A percentile compares a stretch with the other conserved stretches of the same genome.
Evolutionary conservation across 2,888 invertebrate genomes (phyloP).

Genomic region (Venusia cambrica): DNA sequence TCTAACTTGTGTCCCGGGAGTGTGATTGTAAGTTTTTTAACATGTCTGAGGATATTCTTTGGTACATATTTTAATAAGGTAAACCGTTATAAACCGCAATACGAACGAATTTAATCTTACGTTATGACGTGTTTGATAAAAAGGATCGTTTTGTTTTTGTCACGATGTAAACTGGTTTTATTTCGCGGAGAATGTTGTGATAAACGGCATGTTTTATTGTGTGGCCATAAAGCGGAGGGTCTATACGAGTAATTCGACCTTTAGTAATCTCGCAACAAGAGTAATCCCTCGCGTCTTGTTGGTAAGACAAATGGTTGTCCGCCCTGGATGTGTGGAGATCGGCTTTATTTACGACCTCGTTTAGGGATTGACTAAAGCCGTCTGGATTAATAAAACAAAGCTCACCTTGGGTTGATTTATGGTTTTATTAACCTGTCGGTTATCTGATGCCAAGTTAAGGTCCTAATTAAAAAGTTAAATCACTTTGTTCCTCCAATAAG

Average conservation of each 20-base stretch:
- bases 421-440: slow-evolving; percentile 3
- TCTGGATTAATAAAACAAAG: slow-evolving; percentile 10
- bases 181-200: slow-evolving; percentile 49
- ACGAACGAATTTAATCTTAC: slow-evolving; percentile 52
- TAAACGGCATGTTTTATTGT: slow-evolving; percentile 58
- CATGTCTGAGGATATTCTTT: slow-evolving; percentile 49
- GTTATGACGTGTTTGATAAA: slow-evolving; percentile 43
- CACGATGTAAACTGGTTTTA: slow-evolving; percentile 42
- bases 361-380: slow-evolving; percentile 16
- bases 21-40: slow-evolving; percentile 58
- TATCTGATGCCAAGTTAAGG: slow-evolving; percentile 3
- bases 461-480: slow-evolving; percentile 7
- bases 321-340: slow-evolving; percentile 36
- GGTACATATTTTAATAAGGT: slow-evolving; percentile 33
- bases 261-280: slow-evolving; percentile 48
- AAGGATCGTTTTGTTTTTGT: slow-evolving; percentile 39
- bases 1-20: slow-evolving; percentile 39
- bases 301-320: slow-evolving; percentile 41
- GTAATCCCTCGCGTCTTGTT: slow-evolving; percentile 45
- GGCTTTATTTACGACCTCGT: slow-evolving; percentile 29
- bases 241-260: slow-evolving; percentile 58
- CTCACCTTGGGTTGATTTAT: slow-evolving; percentile 5
- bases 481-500: neutral
- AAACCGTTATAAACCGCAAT: slow-evolving; percentile 31
- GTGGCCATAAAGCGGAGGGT: slow-evolving; percentile 50